Evolutionary conservation across 2,113 vertebrate genomes (phyloP).

Genomic region (Tachysurus fulvidraco): DNA sequence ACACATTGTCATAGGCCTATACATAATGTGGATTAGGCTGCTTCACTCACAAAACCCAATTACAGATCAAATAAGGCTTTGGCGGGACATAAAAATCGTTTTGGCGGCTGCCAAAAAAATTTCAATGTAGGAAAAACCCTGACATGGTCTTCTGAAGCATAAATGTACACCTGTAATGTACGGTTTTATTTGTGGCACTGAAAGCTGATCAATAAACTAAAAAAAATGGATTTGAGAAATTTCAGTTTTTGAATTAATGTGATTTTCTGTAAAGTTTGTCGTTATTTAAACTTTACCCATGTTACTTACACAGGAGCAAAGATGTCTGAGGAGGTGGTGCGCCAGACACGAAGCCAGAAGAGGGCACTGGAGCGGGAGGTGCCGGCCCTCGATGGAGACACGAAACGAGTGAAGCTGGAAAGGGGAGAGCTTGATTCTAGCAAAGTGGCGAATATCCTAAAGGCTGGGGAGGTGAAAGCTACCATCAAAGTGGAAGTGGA

Average conservation of each 20-base stretch:
- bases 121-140: too few species aligned
- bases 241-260: neutral
- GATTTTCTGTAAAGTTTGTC: neutral
- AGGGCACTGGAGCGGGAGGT: constrained; percentile 85
- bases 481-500: constrained; percentile 85
- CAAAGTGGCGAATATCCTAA: constrained; percentile 77
- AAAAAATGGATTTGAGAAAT: neutral
- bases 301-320: constrained; percentile 62
- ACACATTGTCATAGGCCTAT: too few species aligned
- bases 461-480: constrained; percentile 78
- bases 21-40: too few species aligned
- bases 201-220: neutral
- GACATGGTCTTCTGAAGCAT: too few species aligned
- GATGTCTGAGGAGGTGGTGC: constrained; percentile 94
- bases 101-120: too few species aligned
- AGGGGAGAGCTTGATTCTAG: constrained; percentile 65
- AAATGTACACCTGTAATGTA: too few species aligned
- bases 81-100: too few species aligned
- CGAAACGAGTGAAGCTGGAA: constrained; percentile 87
- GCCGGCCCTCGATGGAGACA: constrained; percentile 75
- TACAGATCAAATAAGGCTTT: too few species aligned
- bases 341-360: constrained; percentile 93
- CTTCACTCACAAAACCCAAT: too few species aligned
- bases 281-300: neutral
- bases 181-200: neutral